Percentiles rank a stretch among this genome's conserved stretches.
phyloP scores from a whole-genome alignment of 2,888 invertebrate species.

The Spatulosminthurus flaviceps region DNA sequence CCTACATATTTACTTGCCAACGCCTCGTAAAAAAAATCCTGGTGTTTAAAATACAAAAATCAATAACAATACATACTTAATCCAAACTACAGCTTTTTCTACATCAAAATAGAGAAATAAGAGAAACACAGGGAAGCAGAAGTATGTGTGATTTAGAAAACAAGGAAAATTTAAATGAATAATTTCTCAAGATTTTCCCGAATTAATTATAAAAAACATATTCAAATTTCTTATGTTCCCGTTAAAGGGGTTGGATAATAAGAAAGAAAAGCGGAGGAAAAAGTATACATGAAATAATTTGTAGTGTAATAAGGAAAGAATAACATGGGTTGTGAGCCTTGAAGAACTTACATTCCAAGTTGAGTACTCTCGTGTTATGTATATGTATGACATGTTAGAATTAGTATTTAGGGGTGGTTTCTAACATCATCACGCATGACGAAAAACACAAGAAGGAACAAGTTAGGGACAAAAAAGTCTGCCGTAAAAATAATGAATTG shows the following conservation, averaged over 20 bases:
- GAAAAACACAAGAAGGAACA: slow-evolving; percentile 31
- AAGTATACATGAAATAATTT: background rate
- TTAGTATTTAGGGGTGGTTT: slow-evolving; percentile 33
- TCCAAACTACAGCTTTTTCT: no score
- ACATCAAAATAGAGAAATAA: no score
- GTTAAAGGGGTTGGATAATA: no score
- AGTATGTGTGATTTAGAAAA: no score
- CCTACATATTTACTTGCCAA: background rate
- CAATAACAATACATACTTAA: no score
- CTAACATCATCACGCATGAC: slow-evolving; percentile 40
- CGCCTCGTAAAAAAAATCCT: background rate
- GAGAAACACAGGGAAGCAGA: no score
- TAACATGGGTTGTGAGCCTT: background rate
- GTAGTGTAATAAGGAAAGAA: background rate
- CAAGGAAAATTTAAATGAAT: no score
- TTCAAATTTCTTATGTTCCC: no score
- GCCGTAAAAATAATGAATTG: slow-evolving; percentile 44
- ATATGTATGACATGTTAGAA: background rate
- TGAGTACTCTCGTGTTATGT: background rate
- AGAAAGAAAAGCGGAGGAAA: no score
- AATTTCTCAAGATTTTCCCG: no score
- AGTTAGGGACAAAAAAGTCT: slow-evolving; percentile 28
- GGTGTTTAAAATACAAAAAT: no score
- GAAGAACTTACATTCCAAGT: background rate
- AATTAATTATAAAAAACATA: no score